Evolutionary conservation across 2,113 vertebrate species (phyloP).

Genomic region (Sphyrna mokarran): DNA sequence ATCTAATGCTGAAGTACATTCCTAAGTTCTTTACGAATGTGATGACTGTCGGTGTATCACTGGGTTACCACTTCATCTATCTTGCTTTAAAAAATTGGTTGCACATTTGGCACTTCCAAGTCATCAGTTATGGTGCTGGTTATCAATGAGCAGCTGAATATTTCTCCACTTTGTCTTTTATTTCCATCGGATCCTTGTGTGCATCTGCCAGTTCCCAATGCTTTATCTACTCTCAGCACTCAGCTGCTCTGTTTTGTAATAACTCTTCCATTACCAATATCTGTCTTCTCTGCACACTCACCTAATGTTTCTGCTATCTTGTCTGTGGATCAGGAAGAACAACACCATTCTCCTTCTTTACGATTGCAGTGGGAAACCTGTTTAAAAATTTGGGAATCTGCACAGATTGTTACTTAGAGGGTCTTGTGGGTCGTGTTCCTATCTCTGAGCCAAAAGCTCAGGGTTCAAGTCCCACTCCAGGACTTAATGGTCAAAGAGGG

Average conservation of each 20-base stretch:
- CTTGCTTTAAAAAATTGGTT: background rate
- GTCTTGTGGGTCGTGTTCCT: too few species aligned
- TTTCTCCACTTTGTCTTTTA: background rate
- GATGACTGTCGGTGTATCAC: background rate
- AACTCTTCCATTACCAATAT: background rate
- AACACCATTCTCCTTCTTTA: background rate
- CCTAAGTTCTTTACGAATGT: background rate
- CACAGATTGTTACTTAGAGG: too few species aligned
- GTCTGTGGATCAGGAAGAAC: background rate
- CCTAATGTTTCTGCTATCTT: background rate
- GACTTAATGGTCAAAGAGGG: too few species aligned
- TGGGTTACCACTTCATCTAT: background rate
- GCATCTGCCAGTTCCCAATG: background rate
- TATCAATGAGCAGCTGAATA: background rate
- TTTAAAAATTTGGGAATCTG: slow-evolving; percentile 3
- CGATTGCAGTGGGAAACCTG: background rate
- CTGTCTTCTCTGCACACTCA: background rate
- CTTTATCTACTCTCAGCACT: background rate
- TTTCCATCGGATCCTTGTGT: background rate
- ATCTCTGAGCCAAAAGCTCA: too few species aligned
- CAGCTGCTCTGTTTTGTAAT: background rate
- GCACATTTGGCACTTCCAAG: background rate
- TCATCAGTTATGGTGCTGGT: background rate
- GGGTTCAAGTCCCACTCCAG: too few species aligned
- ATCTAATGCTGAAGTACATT: background rate